phyloP scores from a whole-genome alignment of 1,140 invertebrate species.

The Cotesia typhae region DNA sequence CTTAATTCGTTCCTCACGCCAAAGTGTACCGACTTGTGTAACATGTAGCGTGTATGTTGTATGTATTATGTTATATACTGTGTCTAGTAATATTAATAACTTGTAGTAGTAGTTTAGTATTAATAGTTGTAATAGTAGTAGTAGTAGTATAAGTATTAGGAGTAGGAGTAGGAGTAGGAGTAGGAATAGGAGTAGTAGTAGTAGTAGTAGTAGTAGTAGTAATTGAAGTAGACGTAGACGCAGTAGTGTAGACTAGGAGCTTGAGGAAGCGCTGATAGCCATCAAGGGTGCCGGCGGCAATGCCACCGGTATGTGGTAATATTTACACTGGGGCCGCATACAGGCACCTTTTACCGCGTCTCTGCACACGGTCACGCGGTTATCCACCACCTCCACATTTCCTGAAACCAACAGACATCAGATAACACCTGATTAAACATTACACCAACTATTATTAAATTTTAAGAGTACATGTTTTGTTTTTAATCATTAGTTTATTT shows the following conservation, averaged over 20 bases:
- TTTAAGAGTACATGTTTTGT: background rate
- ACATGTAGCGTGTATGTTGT: too few relatives aligned
- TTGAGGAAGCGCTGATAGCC: conserved; percentile 66
- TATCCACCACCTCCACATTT: conserved; percentile 93
- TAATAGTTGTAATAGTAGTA: background rate
- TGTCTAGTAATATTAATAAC: background rate
- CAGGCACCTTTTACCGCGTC: conserved; percentile 92
- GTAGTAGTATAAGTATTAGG: conserved; percentile 18
- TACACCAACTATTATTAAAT: background rate
- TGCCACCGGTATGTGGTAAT: conserved; percentile 89
- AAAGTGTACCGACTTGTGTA: too few relatives aligned
- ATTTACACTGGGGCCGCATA: conserved; percentile 89
- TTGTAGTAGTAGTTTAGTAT: too few relatives aligned
- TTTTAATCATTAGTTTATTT: background rate
- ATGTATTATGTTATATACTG: background rate
- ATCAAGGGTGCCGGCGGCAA: conserved; percentile 78
- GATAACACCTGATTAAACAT: conserved; percentile 5
- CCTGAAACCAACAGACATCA: conserved; percentile 68
- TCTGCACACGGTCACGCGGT: conserved; percentile 92
- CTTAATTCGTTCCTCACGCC: too few relatives aligned
- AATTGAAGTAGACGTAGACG: conserved; percentile 17
- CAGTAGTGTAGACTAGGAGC: conserved; percentile 48
- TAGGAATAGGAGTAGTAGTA: conserved; percentile 7
- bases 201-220: background rate
- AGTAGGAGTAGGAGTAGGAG: background rate